Evolutionary conservation across 2,797 vertebrate genomes (phyloP).

Genomic region (Pseudocheirus occidentalis): DNA sequence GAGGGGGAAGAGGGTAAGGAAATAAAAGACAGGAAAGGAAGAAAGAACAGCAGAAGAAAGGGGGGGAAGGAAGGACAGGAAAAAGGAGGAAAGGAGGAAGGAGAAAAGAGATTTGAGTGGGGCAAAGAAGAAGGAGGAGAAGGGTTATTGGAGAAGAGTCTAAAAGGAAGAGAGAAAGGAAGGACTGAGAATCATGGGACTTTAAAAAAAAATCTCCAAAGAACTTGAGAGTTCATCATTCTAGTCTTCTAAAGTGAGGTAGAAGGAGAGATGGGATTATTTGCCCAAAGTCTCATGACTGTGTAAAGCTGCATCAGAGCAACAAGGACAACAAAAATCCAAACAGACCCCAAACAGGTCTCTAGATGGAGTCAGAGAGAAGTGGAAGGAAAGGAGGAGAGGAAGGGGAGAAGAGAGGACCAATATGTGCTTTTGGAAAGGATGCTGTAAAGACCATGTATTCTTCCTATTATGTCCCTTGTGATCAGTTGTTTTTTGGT

Average conservation of each 20-base stretch:
- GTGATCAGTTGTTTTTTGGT: neutral
- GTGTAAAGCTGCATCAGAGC: neutral
- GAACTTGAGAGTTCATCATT: neutral
- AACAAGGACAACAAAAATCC: neutral
- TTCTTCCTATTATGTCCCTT: neutral
- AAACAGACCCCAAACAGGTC: neutral
- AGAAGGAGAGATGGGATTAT: neutral
- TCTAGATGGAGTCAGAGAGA: neutral
- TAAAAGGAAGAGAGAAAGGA: neutral
- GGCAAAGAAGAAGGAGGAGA: neutral
- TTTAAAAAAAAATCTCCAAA: neutral
- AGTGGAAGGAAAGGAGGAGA: neutral
- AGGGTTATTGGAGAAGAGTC: neutral
- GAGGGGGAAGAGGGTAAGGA: neutral
- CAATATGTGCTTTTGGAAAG: neutral
- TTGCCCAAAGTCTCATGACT: neutral
- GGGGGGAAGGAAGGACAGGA: neutral
- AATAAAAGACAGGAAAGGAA: neutral
- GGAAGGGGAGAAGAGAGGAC: neutral
- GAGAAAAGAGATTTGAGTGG: neutral
- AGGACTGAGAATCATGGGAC: neutral
- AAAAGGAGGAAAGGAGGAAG: neutral
- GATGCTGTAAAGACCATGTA: neutral
- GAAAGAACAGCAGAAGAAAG: neutral
- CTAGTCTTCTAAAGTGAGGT: neutral